phyloP scores from a whole-genome alignment of 2,888 invertebrate genomes.

The Timandra comae region DNA sequence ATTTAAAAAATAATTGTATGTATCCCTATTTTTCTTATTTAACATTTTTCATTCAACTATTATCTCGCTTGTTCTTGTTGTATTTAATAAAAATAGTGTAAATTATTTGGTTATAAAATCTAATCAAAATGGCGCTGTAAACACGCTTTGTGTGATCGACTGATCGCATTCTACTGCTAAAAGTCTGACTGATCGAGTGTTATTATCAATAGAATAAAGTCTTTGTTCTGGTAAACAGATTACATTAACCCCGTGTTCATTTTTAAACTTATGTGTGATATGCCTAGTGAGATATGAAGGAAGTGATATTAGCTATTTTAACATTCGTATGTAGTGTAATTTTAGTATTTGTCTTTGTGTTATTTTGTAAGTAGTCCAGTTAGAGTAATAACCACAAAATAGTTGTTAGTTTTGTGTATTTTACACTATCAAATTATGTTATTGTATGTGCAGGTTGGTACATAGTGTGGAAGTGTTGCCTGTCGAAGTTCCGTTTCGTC shows the following conservation, averaged over 20 bases:
- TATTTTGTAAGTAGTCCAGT: slow-evolving; percentile 70
- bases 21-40: no score
- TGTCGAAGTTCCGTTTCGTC: slow-evolving; percentile 91
- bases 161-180: slow-evolving; percentile 21
- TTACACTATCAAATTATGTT: slow-evolving; percentile 2
- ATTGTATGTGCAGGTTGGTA: slow-evolving; percentile 86
- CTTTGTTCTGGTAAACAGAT: slow-evolving; percentile 54
- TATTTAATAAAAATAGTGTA: slow-evolving; percentile 29
- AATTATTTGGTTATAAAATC: no score
- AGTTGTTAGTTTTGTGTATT: slow-evolving; percentile 3
- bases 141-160: slow-evolving; percentile 26
- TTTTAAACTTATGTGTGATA: slow-evolving; percentile 35
- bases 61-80: no score
- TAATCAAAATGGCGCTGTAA: slow-evolving; percentile 44
- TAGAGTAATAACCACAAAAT: no score
- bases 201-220: slow-evolving; percentile 31
- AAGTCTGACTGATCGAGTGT: slow-evolving; percentile 37
- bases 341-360: slow-evolving; percentile 70
- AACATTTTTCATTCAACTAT: no score
- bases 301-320: slow-evolving; percentile 71
- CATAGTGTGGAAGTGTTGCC: slow-evolving; percentile 92
- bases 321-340: slow-evolving; percentile 70
- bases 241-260: slow-evolving; percentile 51
- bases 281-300: slow-evolving; percentile 65
- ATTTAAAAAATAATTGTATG: no score